Evolutionary conservation across 2,888 invertebrate species (phyloP).

Genomic region (Globia sparganii): DNA sequence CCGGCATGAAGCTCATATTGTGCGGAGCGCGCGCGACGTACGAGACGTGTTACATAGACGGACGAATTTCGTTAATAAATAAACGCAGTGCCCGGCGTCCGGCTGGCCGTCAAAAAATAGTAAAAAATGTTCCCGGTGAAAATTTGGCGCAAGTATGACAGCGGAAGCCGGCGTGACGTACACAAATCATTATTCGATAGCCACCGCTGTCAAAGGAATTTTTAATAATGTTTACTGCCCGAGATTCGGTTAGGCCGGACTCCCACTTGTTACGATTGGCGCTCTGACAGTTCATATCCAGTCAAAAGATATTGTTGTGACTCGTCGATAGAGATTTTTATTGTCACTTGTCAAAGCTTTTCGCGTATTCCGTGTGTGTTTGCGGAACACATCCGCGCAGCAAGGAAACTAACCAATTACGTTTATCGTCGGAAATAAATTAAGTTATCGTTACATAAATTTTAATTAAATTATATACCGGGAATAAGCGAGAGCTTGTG

Average conservation of each 20-base stretch:
- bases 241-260: slow-evolving; percentile 79
- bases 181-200: slow-evolving; percentile 88
- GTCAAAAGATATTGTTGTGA: slow-evolving; percentile 72
- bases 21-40: slow-evolving; percentile 42
- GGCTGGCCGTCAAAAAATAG: slow-evolving; percentile 83
- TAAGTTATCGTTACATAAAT: slow-evolving; percentile 73
- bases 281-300: slow-evolving; percentile 69
- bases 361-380: slow-evolving; percentile 74
- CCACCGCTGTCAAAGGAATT: slow-evolving; percentile 87
- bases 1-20: slow-evolving; percentile 70
- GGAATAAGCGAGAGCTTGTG: slow-evolving; percentile 79
- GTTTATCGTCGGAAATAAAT: slow-evolving; percentile 71
- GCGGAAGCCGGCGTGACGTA: slow-evolving; percentile 82
- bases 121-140: slow-evolving; percentile 82
- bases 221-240: slow-evolving; percentile 86
- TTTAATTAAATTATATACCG: slow-evolving; percentile 80
- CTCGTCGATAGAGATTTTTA: slow-evolving; percentile 69
- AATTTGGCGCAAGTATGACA: slow-evolving; percentile 89
- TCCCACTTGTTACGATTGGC: slow-evolving; percentile 77
- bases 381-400: slow-evolving; percentile 29
- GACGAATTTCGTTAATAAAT: slow-evolving; percentile 90
- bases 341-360: slow-evolving; percentile 76
- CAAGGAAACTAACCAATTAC: slow-evolving; percentile 65
- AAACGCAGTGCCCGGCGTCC: slow-evolving; percentile 86
- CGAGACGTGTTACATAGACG: slow-evolving; percentile 83